Base-by-base conservation (phyloP, 2,888 invertebrate genomes). In the Latrodectus hesperus region DNA sequence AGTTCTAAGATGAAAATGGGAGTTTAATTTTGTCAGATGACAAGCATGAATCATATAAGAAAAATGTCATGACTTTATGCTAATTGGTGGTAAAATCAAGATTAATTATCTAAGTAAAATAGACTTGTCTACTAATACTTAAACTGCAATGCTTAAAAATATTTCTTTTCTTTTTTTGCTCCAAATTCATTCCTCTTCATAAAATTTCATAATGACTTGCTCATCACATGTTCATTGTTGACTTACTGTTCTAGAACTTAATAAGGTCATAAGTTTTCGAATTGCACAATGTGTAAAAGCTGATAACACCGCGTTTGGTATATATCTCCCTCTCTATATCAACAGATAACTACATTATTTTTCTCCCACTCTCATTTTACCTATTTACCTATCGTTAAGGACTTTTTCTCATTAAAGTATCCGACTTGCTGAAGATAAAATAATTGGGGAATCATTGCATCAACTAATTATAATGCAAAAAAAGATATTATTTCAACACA, bases 331-430 rank as follows among this genome's bases (percentile, higher is more conserved):
- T 17, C 51, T 55, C 72, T 76, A 52, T 77, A 77, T 82, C 60
- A 68, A 72, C 84, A 68, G 76, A 75, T 76, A 79, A 53, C 26
- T 17, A n/a, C 52, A 67, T 6, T 38, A 38, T 38, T 38, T 38
- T 38, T 38, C 38, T 38, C 4, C 38, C 2, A 38, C 60, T 10
- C 60, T 60, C 60, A 16, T 17, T 49, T 74, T 74, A 55, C 67
- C 74, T 86, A 76, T 86, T 86, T 86, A 80, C 85, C 80, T 80
- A 80, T 80, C 83, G 71, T 83, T 83, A 83, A 52, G 53, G 49
- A 52, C 17, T 16, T 65, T 60, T 64, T 60, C 83, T 83, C 85
- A 86, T 86, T 86, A 86, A 86, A 86, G 60, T 71, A 52, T n/a
- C 55, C 65, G 22, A 12, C 17, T 73, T 79, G 67, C 38, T 74